Percentiles rank a stretch among this genome's conserved stretches.
phyloP scores from a whole-genome alignment of 2,888 invertebrate species.

The Ectemnius cavifrons region DNA sequence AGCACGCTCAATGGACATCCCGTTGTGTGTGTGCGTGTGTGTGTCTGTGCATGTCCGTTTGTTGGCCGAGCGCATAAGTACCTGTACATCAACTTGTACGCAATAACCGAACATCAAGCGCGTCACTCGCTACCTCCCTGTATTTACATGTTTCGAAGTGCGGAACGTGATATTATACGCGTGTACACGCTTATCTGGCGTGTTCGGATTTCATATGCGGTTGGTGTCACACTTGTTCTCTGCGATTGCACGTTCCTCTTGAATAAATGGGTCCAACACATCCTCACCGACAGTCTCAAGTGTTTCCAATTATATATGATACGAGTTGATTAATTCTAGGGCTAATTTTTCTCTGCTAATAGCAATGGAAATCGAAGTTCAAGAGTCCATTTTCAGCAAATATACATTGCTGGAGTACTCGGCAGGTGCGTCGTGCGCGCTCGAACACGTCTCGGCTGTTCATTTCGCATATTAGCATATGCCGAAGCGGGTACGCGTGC shows the following conservation, averaged over 20 bases:
- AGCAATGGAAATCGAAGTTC: too few species aligned
- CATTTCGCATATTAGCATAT: conserved; percentile 12
- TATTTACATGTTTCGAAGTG: conserved; percentile 10
- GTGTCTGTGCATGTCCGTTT: background rate
- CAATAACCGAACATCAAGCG: background rate
- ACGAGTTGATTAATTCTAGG: too few species aligned
- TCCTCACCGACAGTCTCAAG: too few species aligned
- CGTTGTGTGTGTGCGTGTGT: background rate
- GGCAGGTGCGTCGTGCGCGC: background rate
- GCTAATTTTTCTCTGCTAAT: too few species aligned
- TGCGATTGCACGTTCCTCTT: background rate
- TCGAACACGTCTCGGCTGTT: conserved; percentile 19
- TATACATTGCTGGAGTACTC: too few species aligned
- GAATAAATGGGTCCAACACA: too few species aligned
- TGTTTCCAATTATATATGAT: too few species aligned
- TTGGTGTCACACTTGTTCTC: conserved; percentile 1
- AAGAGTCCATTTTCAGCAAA: too few species aligned
- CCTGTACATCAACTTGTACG: background rate
- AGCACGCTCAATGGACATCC: background rate
- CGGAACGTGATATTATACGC: conserved; percentile 4
- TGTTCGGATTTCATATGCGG: background rate
- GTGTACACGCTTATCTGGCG: background rate
- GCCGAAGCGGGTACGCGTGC: background rate
- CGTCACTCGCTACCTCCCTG: background rate
- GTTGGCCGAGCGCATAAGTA: background rate